phyloP scores from a whole-genome alignment of 2,113 vertebrate species.

The Zosterops japonicus region DNA sequence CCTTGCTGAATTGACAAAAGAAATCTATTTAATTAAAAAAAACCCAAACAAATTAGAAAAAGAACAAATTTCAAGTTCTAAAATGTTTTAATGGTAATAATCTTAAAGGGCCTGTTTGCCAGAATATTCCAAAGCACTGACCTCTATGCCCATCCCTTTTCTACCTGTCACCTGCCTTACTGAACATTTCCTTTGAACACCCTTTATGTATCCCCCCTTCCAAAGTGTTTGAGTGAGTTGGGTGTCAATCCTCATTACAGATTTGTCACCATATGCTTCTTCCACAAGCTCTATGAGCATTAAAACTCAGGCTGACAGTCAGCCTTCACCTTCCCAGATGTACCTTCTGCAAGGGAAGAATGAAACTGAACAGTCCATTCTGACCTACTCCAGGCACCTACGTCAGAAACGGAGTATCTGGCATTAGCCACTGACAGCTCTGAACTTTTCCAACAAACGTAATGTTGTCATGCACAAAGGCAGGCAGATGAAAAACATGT shows the following conservation, averaged over 20 bases:
- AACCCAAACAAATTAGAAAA: background rate
- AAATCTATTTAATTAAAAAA: background rate
- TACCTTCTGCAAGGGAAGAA: background rate
- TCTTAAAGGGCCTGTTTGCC: background rate
- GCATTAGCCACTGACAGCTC: slow-evolving; percentile 91
- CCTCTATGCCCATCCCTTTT: rapidly evolving
- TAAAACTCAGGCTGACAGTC: slow-evolving; percentile 51
- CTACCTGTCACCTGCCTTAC: too few species aligned
- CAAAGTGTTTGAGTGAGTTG: background rate
- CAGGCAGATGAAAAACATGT: slow-evolving; percentile 66
- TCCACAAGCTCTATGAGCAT: background rate
- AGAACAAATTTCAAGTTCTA: background rate
- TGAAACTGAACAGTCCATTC: background rate
- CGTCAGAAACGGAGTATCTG: slow-evolving; percentile 69
- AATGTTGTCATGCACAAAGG: slow-evolving; percentile 75
- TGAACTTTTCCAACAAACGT: slow-evolving; percentile 92
- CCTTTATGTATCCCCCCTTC: background rate
- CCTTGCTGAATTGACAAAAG: background rate
- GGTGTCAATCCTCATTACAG: background rate
- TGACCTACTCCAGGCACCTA: slow-evolving; percentile 74
- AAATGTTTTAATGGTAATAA: background rate
- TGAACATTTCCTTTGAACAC: background rate
- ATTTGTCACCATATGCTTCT: background rate
- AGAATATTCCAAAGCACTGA: background rate
- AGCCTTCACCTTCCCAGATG: slow-evolving; percentile 54